Evolutionary conservation across 2,797 vertebrate species (phyloP).

Genomic region (Bucorvus abyssinicus): DNA sequence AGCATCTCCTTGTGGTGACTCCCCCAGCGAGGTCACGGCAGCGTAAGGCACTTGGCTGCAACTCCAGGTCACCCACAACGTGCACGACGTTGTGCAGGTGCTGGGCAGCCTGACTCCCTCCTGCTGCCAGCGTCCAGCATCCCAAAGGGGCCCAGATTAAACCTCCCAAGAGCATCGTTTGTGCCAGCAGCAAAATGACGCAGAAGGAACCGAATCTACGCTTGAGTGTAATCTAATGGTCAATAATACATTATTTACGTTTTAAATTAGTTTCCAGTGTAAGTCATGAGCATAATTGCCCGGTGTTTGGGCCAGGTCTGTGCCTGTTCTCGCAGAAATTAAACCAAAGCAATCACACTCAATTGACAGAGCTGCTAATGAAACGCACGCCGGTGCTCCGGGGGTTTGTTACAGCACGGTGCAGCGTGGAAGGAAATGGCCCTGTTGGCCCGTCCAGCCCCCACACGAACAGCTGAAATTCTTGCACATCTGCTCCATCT

Average conservation of each 20-base stretch:
- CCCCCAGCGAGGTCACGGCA: too few relatives aligned
- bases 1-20: not conserved
- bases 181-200: not conserved
- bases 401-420: too few relatives aligned
- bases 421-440: not conserved
- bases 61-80: accelerated
- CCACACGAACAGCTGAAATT: not conserved
- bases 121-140: not conserved
- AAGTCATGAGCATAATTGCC: not conserved
- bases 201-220: not conserved
- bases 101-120: not conserved
- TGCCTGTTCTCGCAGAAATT: not conserved
- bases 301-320: not conserved
- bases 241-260: not conserved
- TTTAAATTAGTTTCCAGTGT: not conserved
- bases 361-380: not conserved
- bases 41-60: accelerated
- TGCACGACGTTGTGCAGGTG: accelerated
- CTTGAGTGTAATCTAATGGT: not conserved
- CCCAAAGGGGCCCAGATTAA: not conserved
- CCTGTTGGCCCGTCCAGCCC: too few relatives aligned
- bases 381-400: accelerated
- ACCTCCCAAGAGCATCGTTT: not conserved
- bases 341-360: not conserved
- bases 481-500: accelerated